Evolutionary conservation across 2,113 vertebrate species (phyloP).

Genomic region (Chrysochloris asiatica): DNA sequence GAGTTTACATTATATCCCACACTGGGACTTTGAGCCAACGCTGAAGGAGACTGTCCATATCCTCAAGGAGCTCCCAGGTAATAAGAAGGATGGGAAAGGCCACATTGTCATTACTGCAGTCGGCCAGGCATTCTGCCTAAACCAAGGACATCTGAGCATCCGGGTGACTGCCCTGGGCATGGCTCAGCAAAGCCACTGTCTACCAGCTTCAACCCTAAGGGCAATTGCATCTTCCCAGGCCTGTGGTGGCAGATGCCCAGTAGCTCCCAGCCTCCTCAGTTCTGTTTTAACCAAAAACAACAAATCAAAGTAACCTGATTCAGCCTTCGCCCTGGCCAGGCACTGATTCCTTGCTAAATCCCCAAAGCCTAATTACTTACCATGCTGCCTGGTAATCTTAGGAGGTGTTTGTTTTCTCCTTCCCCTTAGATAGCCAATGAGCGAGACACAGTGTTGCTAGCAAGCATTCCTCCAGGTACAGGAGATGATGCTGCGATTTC

Average conservation of each 20-base stretch:
- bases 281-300: neutral
- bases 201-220: neutral
- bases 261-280: neutral
- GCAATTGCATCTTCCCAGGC: neutral
- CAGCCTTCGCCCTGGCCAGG: neutral
- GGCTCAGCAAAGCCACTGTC: neutral
- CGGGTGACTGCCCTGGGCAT: neutral
- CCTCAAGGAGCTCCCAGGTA: neutral
- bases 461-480: slow-evolving; percentile 38
- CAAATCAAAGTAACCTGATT: slow-evolving; percentile 50
- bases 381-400: neutral
- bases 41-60: neutral
- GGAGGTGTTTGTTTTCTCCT: slow-evolving; percentile 62
- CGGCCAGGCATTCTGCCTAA: too few species aligned
- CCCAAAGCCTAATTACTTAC: slow-evolving; percentile 75
- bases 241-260: neutral
- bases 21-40: neutral
- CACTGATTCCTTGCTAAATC: slow-evolving; percentile 64
- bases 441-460: neutral
- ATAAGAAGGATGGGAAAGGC: neutral
- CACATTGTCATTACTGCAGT: too few species aligned
- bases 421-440: slow-evolving; percentile 18
- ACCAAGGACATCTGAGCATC: neutral
- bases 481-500: neutral
- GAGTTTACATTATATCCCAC: neutral